These are phyloP conservation scores for Papilio protenor DNA, from an alignment of 2,888 invertebrate species.

Conservation along the genomic window DNA sequence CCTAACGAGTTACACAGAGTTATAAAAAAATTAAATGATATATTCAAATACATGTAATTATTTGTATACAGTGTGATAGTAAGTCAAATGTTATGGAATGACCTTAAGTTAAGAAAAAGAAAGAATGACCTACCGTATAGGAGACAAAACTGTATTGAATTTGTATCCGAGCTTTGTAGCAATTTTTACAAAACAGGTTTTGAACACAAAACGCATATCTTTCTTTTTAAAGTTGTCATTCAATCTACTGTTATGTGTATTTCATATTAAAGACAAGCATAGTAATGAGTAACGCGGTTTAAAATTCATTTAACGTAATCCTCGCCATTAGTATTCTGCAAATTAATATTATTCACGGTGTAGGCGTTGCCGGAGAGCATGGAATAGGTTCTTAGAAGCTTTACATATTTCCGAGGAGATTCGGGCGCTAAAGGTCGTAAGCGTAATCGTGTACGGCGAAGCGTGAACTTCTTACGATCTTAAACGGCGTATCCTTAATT, in stretches of 20 bases:
- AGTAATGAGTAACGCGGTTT: conserved; percentile 27
- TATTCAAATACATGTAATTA: not conserved
- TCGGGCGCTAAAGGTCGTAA: conserved; percentile 31
- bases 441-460: conserved; percentile 40
- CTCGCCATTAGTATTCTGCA: conserved; percentile 37
- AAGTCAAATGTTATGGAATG: not conserved
- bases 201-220: not conserved
- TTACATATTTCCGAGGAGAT: conserved; percentile 40
- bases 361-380: conserved; percentile 32
- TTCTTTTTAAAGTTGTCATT: conserved; percentile 9
- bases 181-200: not conserved
- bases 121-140: no score
- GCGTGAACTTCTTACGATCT: conserved; percentile 40
- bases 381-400: conserved; percentile 40
- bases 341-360: conserved; percentile 42
- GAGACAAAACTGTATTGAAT: not conserved
- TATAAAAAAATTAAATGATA: not conserved
- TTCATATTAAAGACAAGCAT: conserved; percentile 14
- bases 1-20: not conserved
- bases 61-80: not conserved
- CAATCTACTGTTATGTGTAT: not conserved
- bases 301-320: conserved; percentile 35
- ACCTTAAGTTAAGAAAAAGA: not conserved
- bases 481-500: conserved; percentile 32
- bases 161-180: not conserved